These are phyloP conservation scores for Geococcyx californianus DNA, from an alignment of 2,113 vertebrate species.

Conservation along the genomic window DNA sequence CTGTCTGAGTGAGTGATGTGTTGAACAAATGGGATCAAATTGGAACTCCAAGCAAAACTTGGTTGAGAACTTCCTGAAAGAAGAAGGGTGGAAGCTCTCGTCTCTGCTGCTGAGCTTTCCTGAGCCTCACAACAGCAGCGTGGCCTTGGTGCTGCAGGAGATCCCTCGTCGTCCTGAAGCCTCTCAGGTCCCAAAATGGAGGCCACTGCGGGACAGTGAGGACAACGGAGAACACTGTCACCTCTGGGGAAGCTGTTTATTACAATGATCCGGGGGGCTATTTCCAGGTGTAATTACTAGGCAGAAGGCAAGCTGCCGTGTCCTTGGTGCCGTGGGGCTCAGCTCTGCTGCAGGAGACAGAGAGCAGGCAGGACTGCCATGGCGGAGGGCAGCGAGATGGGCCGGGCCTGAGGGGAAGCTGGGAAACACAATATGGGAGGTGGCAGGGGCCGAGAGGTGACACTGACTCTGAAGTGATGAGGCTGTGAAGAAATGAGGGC, in stretches of 20 bases:
- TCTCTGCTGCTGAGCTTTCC: fast-evolving
- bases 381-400: not conserved
- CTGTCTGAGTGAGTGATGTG: not conserved
- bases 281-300: not conserved
- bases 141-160: fast-evolving
- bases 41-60: not conserved
- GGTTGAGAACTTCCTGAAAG: not conserved
- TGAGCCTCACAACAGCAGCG: not conserved
- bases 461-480: fast-evolving
- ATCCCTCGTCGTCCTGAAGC: no score
- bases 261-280: not conserved
- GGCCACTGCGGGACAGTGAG: not conserved
- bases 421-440: not conserved
- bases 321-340: not conserved
- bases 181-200: not conserved
- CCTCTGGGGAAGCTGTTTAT: not conserved
- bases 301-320: not conserved
- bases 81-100: not conserved
- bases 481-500: no score
- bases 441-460: no score
- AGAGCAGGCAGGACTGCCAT: fast-evolving
- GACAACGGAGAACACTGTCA: not conserved
- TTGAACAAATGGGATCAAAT: not conserved
- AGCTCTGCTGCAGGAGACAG: fast-evolving
- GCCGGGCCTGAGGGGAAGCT: not conserved